Evolutionary conservation across 2,797 vertebrate genomes (phyloP), one percentile per base, ranked within the genome.

Genomic region (Cirrhinus mrigala): DNA sequence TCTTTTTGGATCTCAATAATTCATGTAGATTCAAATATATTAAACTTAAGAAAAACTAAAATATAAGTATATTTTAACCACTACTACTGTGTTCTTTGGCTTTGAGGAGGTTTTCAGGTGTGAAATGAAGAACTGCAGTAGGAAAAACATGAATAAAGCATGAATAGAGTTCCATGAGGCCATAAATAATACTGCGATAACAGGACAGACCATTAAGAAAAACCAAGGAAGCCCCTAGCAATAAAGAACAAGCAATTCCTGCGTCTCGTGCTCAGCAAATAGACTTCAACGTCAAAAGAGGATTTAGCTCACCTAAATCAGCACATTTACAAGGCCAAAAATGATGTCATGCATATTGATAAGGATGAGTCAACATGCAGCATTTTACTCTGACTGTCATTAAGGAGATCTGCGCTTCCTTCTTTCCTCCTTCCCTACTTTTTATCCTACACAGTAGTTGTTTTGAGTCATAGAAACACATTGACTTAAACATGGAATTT

Each of bases 361-460:
- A 85, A 88, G 88, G 75, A 88, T 87, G 90, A 92, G 77, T 89
- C 85, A 87, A 89, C 83, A 75, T 74, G 22, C n/a, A 80, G 40
- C 70, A 50, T n/a, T 62, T 82, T 78, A 46, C 12, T 10, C 56
- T 37, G 24, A 44, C 44, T 78, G 16, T 52, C 14, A 40, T 85
- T 71, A 64, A 83, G 60, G 62, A n/a, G n/a, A 22, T 56, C 60
- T 50, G 44, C 1, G 11, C 44, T 33, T 66, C 11, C 6, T 22
- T 10, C 11, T 50, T 18, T 52, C 44, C 50, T 48, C 10, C 20
- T 12, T 40, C 12, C 20, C 70, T 48, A 73, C 10, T n/a, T 44
- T 22, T 11, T 68, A 37, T 68, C 33, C 33, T 22, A 22, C 20
- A 22, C 1, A 40, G 33, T 40, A 22, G 4, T 6, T 69, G 52